phyloP scores from a whole-genome alignment of 2,888 invertebrate species.

The Leptura quadrifasciata region DNA sequence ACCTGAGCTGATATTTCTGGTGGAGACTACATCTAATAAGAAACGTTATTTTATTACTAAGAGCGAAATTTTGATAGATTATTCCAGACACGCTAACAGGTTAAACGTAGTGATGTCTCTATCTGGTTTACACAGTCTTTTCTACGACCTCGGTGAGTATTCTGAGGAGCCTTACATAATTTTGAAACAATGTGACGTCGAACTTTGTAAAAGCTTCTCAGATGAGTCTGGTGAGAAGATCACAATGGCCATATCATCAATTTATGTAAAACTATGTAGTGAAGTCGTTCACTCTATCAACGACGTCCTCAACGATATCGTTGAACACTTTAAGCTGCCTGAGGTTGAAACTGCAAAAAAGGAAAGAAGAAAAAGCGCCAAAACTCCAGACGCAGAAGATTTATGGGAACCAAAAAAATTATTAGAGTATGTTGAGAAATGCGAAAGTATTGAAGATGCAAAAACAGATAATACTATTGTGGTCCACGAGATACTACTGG shows the following conservation, averaged over 20 bases:
- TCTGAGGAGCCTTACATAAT: slow-evolving; percentile 76
- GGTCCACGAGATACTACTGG: slow-evolving; percentile 59
- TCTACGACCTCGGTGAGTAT: slow-evolving; percentile 68
- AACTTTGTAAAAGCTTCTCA: slow-evolving; percentile 80
- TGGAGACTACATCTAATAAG: slow-evolving; percentile 78
- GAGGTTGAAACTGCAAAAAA: slow-evolving; percentile 60
- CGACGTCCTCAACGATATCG: slow-evolving; percentile 74
- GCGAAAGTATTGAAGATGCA: slow-evolving; percentile 39
- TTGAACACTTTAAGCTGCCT: slow-evolving; percentile 72
- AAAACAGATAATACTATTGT: slow-evolving; percentile 50
- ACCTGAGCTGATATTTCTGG: slow-evolving; percentile 86
- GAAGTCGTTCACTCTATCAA: slow-evolving; percentile 83
- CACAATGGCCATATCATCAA: slow-evolving; percentile 79
- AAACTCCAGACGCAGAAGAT: slow-evolving; percentile 74
- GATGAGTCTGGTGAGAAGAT: slow-evolving; percentile 82
- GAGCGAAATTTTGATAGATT: slow-evolving; percentile 82
- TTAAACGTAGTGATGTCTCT: slow-evolving; percentile 80
- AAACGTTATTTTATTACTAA: slow-evolving; percentile 77
- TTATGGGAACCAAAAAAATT: slow-evolving; percentile 85
- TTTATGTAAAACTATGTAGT: slow-evolving; percentile 84
- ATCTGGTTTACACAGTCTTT: slow-evolving; percentile 77
- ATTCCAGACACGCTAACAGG: slow-evolving; percentile 80
- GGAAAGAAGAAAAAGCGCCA: slow-evolving; percentile 45
- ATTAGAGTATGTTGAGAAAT: slow-evolving; percentile 64
- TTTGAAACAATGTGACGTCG: slow-evolving; percentile 82